Conservation (phyloP, 2,797 vertebrate species). For the Enteromius trimaculatus region DNA sequence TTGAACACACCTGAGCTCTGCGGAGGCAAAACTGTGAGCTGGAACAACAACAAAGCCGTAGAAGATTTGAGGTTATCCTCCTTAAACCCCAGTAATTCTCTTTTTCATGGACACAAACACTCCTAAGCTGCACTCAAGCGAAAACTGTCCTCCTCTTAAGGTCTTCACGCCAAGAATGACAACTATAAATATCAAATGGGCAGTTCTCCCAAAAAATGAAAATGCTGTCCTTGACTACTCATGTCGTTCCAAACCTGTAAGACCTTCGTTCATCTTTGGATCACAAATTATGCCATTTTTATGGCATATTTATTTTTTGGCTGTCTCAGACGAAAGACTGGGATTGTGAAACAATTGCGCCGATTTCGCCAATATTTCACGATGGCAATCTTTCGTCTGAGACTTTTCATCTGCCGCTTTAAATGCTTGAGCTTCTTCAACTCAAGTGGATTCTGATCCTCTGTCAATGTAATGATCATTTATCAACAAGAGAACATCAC, state of each 20-base stretch:
- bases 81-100: slow-evolving; percentile 24
- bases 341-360: too few species aligned
- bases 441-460: neutral
- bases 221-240: neutral
- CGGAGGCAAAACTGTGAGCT: neutral
- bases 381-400: too few species aligned
- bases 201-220: neutral
- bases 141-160: neutral
- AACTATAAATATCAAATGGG: neutral
- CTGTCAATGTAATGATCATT: neutral
- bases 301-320: too few species aligned
- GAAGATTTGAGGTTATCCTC: slow-evolving; percentile 40
- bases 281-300: too few species aligned
- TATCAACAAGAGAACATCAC: neutral
- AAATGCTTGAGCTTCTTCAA: neutral
- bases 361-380: too few species aligned
- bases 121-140: neutral
- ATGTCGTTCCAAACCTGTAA: neutral
- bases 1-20: slow-evolving; percentile 53
- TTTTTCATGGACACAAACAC: slow-evolving; percentile 31
- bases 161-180: neutral
- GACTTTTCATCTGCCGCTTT: neutral
- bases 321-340: too few species aligned
- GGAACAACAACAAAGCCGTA: slow-evolving; percentile 27
- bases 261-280: neutral